Evolutionary conservation across 2,113 vertebrate genomes (phyloP).

Genomic region (Porphyrio hochstetteri): DNA sequence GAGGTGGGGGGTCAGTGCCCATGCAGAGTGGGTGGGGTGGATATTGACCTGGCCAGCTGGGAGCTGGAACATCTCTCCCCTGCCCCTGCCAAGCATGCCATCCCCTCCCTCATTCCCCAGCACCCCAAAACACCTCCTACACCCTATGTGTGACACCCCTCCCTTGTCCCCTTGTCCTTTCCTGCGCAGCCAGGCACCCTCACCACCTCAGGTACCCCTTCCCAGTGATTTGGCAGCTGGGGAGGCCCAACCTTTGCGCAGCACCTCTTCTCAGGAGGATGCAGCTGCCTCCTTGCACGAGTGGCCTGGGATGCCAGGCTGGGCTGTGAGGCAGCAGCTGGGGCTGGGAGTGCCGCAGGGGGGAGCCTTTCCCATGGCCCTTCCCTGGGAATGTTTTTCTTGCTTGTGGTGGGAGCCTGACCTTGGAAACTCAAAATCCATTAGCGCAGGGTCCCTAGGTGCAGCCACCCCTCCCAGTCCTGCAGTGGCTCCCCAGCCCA

Average conservation of each 20-base stretch:
- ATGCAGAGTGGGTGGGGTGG: background rate
- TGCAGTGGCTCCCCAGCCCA: fast-evolving
- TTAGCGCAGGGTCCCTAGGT: background rate
- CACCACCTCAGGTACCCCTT: fast-evolving
- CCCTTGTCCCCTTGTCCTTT: background rate
- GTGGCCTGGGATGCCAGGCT: conserved; percentile 24
- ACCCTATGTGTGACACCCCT: background rate
- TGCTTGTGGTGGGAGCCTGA: conserved; percentile 31
- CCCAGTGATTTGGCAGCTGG: background rate
- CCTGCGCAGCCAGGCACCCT: background rate
- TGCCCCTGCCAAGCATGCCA: background rate
- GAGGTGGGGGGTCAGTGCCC: background rate
- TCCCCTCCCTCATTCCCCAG: fast-evolving
- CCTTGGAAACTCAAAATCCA: conserved; percentile 23
- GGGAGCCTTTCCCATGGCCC: conserved; percentile 44
- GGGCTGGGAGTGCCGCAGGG: background rate
- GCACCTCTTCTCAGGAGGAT: background rate
- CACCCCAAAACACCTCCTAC: background rate
- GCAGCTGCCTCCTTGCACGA: background rate
- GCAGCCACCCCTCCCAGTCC: background rate
- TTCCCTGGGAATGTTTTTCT: conserved; percentile 57
- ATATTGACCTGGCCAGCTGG: background rate
- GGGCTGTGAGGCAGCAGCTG: background rate
- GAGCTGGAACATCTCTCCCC: background rate
- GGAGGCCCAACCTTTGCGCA: background rate